Base-by-base conservation (phyloP, 2,888 invertebrate genomes). In the Byasa hedistus region DNA sequence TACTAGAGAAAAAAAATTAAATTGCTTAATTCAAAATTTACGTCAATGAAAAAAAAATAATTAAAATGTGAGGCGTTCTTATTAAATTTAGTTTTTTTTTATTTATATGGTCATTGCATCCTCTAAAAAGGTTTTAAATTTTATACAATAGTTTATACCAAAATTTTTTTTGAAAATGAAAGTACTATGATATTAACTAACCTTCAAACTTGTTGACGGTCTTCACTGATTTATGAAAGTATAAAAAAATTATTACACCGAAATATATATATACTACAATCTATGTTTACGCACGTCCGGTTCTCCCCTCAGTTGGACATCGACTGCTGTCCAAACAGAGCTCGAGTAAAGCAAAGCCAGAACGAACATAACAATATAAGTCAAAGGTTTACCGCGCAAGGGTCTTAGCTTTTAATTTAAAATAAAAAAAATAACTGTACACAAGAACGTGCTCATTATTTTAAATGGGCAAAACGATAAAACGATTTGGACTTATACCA, bases 301-400 rank as follows among this genome's bases (percentile, higher is more conserved):
- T 63, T 51, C 23, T 57, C 32, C 62, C 55, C 44, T 51, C 66
- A 23, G 36, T n/a, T 59, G 59, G 48, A 59, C 55, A 59, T 59
- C 32, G 59, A 66, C 66, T 66, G 62, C 19, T 66, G 66, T 10
- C 63, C 56, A 59, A 22, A n/a, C n/a, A 48, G 58, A 62, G 63
- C n/a, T 52, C 22, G 21, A 57, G 8, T 36, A n/a, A 56, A 22
- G 22, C 44, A 39, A 65, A 59, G 56, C 21, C 56, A 56, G 54
- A 55, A 62, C 48, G 32, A 63, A 48, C 22, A 27, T 3, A 48
- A 66, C 66, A 66, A 66, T 66, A 63, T 54, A 59, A 63, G 66
- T 66, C 66, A 66, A 66, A 66, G 66, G 66, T 66, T 57, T 36
- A 54, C 12, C 57, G 22, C 36, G 10, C 23, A 56, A 56, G 15